A percentile compares a stretch with the other conserved stretches of the same genome.
Conservation (phyloP, 2,797 vertebrate genomes). For the Enteromius treurensis region DNA sequence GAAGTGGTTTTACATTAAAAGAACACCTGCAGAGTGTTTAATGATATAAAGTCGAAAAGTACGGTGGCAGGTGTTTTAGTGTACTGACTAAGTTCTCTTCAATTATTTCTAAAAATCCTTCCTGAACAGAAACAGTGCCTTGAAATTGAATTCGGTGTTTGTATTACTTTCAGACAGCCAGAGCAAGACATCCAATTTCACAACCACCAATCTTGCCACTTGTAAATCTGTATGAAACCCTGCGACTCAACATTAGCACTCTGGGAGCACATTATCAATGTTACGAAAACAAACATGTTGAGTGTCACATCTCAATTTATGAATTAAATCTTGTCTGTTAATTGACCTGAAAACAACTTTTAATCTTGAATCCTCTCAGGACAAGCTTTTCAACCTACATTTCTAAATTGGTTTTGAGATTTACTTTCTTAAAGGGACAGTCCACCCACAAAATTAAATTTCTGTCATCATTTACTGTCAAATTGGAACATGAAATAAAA, state of each 20-base stretch:
- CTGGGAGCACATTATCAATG: not conserved
- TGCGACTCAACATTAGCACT: not conserved
- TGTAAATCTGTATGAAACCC: slow-evolving; percentile 9
- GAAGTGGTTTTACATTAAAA: slow-evolving; percentile 17
- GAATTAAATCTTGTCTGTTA: not conserved
- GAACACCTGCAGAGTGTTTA: slow-evolving; percentile 19
- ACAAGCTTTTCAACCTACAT: not conserved
- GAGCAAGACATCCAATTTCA: slow-evolving; percentile 45
- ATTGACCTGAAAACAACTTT: not conserved
- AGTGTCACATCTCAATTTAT: not conserved
- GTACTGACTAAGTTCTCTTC: slow-evolving; percentile 10
- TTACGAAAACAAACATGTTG: slow-evolving; percentile 10
- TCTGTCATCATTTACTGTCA: not conserved
- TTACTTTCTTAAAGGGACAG: not conserved
- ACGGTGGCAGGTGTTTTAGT: slow-evolving; percentile 21
- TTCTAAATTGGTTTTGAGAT: not conserved
- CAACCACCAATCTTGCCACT: slow-evolving; percentile 1
- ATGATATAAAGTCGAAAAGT: slow-evolving; percentile 26
- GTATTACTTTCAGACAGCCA: slow-evolving; percentile 43
- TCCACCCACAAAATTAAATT: not conserved
- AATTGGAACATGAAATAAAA: not conserved
- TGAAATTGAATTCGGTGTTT: slow-evolving; percentile 48
- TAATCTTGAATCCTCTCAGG: not conserved
- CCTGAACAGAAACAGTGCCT: slow-evolving; percentile 28
- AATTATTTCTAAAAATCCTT: slow-evolving; percentile 40